Conservation (phyloP, 1,140 invertebrate genomes). For the Thaumetopoea pityocampa region DNA sequence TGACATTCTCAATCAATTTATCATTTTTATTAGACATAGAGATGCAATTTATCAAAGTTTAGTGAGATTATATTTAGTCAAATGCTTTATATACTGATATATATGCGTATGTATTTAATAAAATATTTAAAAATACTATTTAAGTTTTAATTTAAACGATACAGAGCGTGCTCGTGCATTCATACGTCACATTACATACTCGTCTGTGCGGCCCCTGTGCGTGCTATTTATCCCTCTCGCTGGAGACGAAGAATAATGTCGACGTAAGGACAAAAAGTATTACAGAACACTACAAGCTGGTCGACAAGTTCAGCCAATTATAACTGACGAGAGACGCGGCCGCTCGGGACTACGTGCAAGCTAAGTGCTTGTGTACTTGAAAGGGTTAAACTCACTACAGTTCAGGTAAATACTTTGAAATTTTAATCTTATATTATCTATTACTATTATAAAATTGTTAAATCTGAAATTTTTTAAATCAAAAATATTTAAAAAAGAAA, state of each 20-base stretch:
- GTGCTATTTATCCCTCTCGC: conserved; percentile 68
- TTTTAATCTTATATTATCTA: too few relatives aligned
- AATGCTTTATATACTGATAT: not conserved
- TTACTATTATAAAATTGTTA: too few relatives aligned
- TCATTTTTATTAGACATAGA: too few relatives aligned
- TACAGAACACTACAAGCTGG: conserved; percentile 57
- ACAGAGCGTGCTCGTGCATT: conserved; percentile 60
- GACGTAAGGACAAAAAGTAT: conserved; percentile 54
- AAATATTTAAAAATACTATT: conserved; percentile 3
- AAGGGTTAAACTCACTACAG: too few relatives aligned
- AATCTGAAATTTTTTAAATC: too few relatives aligned
- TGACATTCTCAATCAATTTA: too few relatives aligned
- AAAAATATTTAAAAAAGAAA: too few relatives aligned
- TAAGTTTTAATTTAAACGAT: conserved; percentile 67
- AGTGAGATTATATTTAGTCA: too few relatives aligned
- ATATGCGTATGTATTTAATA: not conserved
- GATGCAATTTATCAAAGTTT: too few relatives aligned
- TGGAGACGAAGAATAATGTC: conserved; percentile 73
- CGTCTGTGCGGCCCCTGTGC: conserved; percentile 59
- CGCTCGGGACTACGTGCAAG: too few relatives aligned
- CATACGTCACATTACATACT: conserved; percentile 67
- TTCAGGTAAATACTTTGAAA: too few relatives aligned
- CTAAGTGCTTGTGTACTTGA: too few relatives aligned
- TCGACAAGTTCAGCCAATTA: conserved; percentile 76
- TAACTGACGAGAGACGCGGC: conserved; percentile 65